Base-by-base conservation (phyloP, 1,140 invertebrate genomes). In the Scaptomyza graminum region DNA sequence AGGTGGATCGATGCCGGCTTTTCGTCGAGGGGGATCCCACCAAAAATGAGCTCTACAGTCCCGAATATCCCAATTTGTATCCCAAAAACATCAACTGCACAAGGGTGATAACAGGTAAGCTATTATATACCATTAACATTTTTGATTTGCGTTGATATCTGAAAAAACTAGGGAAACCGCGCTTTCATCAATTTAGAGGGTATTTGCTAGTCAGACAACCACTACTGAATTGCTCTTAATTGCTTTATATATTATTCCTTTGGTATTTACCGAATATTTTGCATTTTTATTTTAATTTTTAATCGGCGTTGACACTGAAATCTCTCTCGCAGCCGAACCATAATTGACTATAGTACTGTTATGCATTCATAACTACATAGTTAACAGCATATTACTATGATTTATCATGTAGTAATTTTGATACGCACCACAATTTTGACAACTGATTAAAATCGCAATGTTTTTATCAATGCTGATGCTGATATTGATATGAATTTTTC, bases 21-120 rank as follows among this genome's bases (percentile, higher is more conserved):
- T 95, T 95, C 82, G 90, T 84, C 2, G 90, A 93, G 34, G 94
- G 94, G 0, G 93, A 95, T 74, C 87, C 91, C 6, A 83, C 81
- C 9, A 93, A 93, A 72, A 92, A 92, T 41, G 95, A 95, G 84
- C 95, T 96, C 81, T 96, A 94, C 87, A 96, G 95, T 66, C 96
- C 96, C 0, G 93, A 94, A 64, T 96, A 95, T 92, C 96, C 96
- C 1, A 92, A 93, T 5, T 92, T 93, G 49, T 97, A 97, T 92
- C 94, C 95, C 3, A 95, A 95, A 76, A 93, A 94, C 44, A 94
- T 94, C 0, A 94, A 96, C 69, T 97, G 96, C 81, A 93, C 95
- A 49, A 93, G 93, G 47, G 92, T 95, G 18, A 93, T 97, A 56
- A 93, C 93, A 93, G 96, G 96, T 96, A 91, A 93, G 28, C 28